Evolutionary conservation across 2,797 vertebrate species (phyloP), one percentile per base, ranked within the genome.

Genomic region (Coracias cyanogaster): DNA sequence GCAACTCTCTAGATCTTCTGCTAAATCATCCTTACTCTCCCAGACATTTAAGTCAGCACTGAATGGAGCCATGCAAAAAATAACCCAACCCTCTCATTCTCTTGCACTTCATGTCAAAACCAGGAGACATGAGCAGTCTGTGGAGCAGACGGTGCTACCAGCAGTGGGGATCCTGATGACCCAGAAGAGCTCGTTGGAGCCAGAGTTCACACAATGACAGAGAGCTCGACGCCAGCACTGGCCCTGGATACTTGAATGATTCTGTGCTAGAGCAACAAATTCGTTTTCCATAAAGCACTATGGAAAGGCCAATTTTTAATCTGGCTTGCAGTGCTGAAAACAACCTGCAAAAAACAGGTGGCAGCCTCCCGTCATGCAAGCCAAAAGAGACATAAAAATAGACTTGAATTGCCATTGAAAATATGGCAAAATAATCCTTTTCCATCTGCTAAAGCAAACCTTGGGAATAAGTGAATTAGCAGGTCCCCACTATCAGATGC

Each of bases 291-390:
- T 84, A 90, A 79, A 96, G 81, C 43, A 62, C 49, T 71, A 58
- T 82, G 72, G 13, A 94, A 66, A 49, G 71, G 84, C 93, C 83
- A 91, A 43, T 52, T 96, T 96, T 92, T 93, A 79, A 91, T 89
- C 66, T 81, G 74, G 51, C 87, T 93, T 90, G 35, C 93, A n/a
- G 78, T 49, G 83, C 81, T 96, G 95, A 98, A 97, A 98, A 97
- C 96, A 96, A 96, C 98, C 98, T 98, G 97, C 96, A 94, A 97
- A 97, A 97, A 97, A 96, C 98, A 98, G 98, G 98, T 98, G 98
- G 95, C 93, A 96, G 92, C 69, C 93, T 96, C 91, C 94, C 97
- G 94, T 97, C 74, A 86, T n/a, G 73, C 66, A 95, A 94, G 97
- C 97, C 97, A 98, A 97, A 96, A 94, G 87, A 86, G 60, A 97